phyloP scores from a whole-genome alignment of 92 coral and sea anemone genomes.

The Zoanthus solanderi region DNA sequence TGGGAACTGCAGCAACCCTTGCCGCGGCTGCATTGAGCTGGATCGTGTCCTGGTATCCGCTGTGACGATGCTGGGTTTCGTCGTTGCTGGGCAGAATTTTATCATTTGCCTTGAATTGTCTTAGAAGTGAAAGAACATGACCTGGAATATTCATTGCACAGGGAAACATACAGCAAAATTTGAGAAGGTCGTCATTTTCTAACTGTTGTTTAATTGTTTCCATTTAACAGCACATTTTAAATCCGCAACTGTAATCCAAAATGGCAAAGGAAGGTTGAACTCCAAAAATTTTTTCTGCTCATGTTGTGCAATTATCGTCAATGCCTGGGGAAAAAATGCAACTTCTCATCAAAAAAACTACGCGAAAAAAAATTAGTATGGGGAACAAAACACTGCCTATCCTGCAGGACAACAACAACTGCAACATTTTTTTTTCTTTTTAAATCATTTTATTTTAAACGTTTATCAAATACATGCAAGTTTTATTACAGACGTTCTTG shows the following conservation, averaged over 20 bases:
- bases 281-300: neutral
- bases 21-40: conserved; percentile 90
- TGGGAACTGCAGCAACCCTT: conserved; percentile 79
- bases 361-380: neutral
- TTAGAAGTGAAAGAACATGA: neutral
- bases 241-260: neutral
- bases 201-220: neutral
- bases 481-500: too few relatives aligned
- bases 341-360: neutral
- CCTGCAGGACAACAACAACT: neutral
- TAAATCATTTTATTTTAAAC: neutral
- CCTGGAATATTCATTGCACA: neutral
- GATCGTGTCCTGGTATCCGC: conserved; percentile 92
- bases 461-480: neutral
- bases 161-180: neutral
- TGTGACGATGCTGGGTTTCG: conserved; percentile 23
- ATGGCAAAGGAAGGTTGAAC: neutral
- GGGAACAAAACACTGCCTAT: neutral
- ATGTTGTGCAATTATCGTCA: neutral
- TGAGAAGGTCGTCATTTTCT: neutral
- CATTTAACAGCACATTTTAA: neutral
- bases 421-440: neutral
- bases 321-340: neutral
- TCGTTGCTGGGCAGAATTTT: neutral
- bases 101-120: neutral